Base-by-base conservation (phyloP, 2,797 vertebrate species). In the Epinephelus malabaricus region DNA sequence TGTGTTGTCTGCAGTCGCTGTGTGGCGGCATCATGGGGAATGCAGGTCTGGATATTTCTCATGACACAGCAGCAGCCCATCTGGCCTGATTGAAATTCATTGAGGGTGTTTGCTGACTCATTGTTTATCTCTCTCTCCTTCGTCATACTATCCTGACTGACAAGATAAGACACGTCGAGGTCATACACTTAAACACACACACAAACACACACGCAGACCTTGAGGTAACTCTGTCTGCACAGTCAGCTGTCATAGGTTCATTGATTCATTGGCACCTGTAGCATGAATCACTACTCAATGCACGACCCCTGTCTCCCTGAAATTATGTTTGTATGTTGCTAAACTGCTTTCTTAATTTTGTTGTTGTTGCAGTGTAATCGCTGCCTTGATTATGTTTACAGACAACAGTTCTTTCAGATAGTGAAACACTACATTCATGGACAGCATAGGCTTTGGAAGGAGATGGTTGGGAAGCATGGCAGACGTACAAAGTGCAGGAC, bases 101-200 rank as follows among this genome's bases (percentile, higher is more conserved):
- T 64, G 86, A 77, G 83, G 76, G 81, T 76, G 80, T 90, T 79
- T 93, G 94, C 94, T 94, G 94, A 95, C 87, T 95, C 92, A 90
- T 77, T 85, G 86, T 86, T 89, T 90, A 60, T 86, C 65, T 59
- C 78, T 23, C 43, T 43, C 71, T 60, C 70, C 69, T 64, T 73
- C 87, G 71, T 91, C 86, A 78, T 76, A 85, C 82, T 76, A 79
- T 65, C 50, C 83, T 80, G 85, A 87, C 85, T 90, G 93, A 92
- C 91, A 88, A 84, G 74, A 84, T 63, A 54, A 86, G 84, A 88
- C 85, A 82, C 27, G 64, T 59, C 53, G 72, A 92, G 90, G 92
- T 91, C 92, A 81, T 49, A 63, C 73, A 59, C 80, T 65, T 34
- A 34, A 34, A 63, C 73, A 59, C 80, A 63, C 92, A 81, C 49